Evolutionary conservation across 2,113 vertebrate genomes (phyloP), one percentile per base, ranked within the genome.

Genomic region (Anseranas semipalmata): DNA sequence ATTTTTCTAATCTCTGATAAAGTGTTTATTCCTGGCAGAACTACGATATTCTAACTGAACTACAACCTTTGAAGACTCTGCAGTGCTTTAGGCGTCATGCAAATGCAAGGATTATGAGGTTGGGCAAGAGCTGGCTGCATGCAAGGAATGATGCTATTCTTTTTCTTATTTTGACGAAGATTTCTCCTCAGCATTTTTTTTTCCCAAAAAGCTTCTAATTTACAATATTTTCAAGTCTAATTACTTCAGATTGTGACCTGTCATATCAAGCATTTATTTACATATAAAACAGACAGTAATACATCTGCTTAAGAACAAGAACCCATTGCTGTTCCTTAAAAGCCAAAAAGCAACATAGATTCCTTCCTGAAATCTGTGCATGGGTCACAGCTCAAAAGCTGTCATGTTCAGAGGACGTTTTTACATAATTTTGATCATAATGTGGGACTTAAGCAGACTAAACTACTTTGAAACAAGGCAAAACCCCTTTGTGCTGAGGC

Each of bases 191-290:
- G 32, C 14, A 79, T 24, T 43, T 30, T 45, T 55, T 75, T 25
- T 35, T 13, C 13, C 16, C 22, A 11, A 9, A 60, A 74, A 78
- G 67, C 55, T 85, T 86, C 59, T 83, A 79, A 72, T 59, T 60
- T 67, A 55, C 43, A 75, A 17, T 87, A 89, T 79, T 85, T 94
- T 90, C 56, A 83, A 86, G 15, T 75, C 63, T 81, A 65, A 89
- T 90, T 90, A 86, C 78, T 91, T 82, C 45, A 79, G 58, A 89
- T 82, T 89, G 46, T 92, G 87, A 89, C 86, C 59, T 91, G 39
- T 60, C 72, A 73, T 52, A 91, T 78, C 52, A 81, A 56, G 70
- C 63, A 66, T 88, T 85, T 73, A 87, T 91, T 95, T 94, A 85
- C 75, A 62, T 85, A 77, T 16, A 73, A 87, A 91, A 66, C 52